phyloP scores from a whole-genome alignment of 2,113 vertebrate species.

The Istiophorus platypterus region DNA sequence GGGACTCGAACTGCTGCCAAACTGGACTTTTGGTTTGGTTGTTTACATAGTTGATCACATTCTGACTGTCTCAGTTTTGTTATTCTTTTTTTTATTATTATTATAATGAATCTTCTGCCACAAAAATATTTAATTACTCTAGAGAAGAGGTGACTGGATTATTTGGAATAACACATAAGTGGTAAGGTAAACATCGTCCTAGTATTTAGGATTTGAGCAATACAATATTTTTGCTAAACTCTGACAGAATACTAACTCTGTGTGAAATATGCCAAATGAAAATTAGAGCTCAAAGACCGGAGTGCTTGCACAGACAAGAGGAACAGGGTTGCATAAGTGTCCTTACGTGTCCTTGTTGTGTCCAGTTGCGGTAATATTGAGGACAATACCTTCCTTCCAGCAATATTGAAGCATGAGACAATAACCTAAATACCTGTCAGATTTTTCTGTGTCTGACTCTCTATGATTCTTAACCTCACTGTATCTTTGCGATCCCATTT shows the following conservation, averaged over 20 bases:
- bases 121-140: neutral
- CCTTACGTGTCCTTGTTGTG: constrained; percentile 73
- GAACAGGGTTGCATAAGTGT: constrained; percentile 48
- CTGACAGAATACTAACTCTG: constrained; percentile 7
- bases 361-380: constrained; percentile 62
- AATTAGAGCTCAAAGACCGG: constrained; percentile 55
- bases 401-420: constrained; percentile 59
- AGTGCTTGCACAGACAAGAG: constrained; percentile 30
- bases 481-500: constrained; percentile 61
- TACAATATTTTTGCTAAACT: constrained; percentile 6
- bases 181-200: neutral
- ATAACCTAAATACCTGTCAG: constrained; percentile 76
- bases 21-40: neutral
- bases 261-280: constrained; percentile 23
- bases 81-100: neutral
- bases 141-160: neutral
- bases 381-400: constrained; percentile 69
- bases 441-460: constrained; percentile 52
- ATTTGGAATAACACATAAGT: neutral
- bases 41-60: neutral
- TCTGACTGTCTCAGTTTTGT: neutral
- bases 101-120: neutral
- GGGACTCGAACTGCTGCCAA: neutral
- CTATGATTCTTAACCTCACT: constrained; percentile 46
- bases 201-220: neutral